These are phyloP conservation scores for Rotaria magnacalcarata DNA, from an alignment of 2,888 invertebrate genomes.

Conservation along the genomic window DNA sequence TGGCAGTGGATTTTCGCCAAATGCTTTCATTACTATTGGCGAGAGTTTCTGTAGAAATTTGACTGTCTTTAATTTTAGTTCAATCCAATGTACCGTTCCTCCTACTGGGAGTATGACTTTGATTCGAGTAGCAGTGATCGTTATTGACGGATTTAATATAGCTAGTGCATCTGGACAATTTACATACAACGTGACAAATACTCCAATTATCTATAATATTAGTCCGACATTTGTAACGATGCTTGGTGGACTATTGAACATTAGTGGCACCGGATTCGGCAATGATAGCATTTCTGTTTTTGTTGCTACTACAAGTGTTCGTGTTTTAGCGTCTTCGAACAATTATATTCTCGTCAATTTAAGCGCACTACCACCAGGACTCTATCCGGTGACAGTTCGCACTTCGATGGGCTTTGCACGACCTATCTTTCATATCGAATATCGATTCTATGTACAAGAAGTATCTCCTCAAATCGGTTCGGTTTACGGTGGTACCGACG, in stretches of 20 bases:
- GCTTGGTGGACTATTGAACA: background rate
- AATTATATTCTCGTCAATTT: background rate
- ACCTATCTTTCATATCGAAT: background rate
- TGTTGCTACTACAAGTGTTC: slow-evolving; percentile 6
- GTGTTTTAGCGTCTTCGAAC: background rate
- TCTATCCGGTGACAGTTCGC: slow-evolving; percentile 22
- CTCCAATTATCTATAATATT: background rate
- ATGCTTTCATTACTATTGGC: slow-evolving; percentile 9
- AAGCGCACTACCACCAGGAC: slow-evolving; percentile 20
- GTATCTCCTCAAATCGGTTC: slow-evolving; percentile 48
- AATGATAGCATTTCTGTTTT: slow-evolving; percentile 17
- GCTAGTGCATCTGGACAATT: background rate
- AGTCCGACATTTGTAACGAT: background rate
- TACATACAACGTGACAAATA: background rate
- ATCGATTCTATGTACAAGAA: slow-evolving; percentile 14
- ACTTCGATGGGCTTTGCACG: slow-evolving; percentile 31
- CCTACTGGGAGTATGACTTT: background rate
- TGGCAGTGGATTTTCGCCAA: slow-evolving; percentile 38
- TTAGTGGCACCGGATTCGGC: slow-evolving; percentile 23
- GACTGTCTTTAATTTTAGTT: background rate
- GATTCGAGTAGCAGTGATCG: background rate
- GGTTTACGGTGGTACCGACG: slow-evolving; percentile 48
- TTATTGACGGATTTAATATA: background rate
- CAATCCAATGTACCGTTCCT: slow-evolving; percentile 37
- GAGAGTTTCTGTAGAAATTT: slow-evolving; percentile 11